Evolutionary conservation across 2,797 vertebrate species (phyloP).

Genomic region (Ctenosaura bakeri): DNA sequence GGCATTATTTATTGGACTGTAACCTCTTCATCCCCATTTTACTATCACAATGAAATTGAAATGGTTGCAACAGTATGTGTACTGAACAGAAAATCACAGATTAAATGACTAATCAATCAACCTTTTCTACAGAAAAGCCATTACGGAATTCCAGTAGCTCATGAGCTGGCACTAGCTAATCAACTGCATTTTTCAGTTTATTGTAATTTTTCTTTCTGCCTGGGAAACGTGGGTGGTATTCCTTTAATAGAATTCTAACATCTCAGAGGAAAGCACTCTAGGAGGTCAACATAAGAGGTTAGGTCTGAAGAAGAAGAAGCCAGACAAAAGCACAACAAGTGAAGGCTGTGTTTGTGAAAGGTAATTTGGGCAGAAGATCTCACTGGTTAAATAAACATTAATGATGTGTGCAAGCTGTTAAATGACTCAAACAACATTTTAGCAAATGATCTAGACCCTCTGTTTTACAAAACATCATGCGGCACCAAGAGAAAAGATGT

Average conservation of each 20-base stretch:
- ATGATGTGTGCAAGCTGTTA: background rate
- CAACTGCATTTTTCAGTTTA: constrained; percentile 19
- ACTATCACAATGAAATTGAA: constrained; percentile 33
- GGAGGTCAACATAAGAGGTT: background rate
- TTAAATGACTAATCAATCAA: constrained; percentile 42
- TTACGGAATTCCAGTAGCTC: constrained; percentile 33
- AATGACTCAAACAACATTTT: background rate
- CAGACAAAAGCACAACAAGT: background rate
- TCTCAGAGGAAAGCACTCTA: too few relatives aligned
- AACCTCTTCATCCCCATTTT: background rate
- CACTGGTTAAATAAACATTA: background rate
- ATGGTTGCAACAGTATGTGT: constrained; percentile 20
- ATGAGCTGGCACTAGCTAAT: constrained; percentile 30
- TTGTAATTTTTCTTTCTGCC: constrained; percentile 20
- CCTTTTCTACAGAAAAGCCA: constrained; percentile 18
- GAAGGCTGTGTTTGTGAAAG: background rate
- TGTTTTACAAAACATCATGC: background rate
- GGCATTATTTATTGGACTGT: background rate
- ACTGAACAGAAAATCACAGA: constrained; percentile 36
- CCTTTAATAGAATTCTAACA: background rate
- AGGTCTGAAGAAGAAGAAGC: background rate
- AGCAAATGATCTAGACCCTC: background rate
- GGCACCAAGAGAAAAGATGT: too few relatives aligned
- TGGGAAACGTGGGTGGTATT: background rate
- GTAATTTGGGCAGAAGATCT: background rate